Evolutionary conservation across 2,888 invertebrate genomes (phyloP).

Genomic region (Ormia ochracea): DNA sequence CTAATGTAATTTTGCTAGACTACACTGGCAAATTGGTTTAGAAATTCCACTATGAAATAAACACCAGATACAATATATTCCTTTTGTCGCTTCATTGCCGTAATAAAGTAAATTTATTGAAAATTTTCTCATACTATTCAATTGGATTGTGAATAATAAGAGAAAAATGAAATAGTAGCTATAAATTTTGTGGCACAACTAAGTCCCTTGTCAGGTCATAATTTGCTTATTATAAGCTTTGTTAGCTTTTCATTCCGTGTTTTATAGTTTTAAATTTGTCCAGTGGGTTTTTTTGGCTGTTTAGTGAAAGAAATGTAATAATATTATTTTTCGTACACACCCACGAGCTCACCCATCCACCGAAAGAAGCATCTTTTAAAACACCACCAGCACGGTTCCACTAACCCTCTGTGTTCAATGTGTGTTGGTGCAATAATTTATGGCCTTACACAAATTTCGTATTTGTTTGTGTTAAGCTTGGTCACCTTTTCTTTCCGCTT

Average conservation of each 20-base stretch:
- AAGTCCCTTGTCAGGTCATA: slow-evolving; percentile 67
- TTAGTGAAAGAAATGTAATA: slow-evolving; percentile 27
- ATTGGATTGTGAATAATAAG: slow-evolving; percentile 1
- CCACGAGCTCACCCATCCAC: slow-evolving; percentile 10
- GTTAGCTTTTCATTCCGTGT: slow-evolving; percentile 63
- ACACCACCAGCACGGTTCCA: not conserved
- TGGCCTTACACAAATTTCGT: slow-evolving; percentile 71
- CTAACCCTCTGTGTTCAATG: not conserved
- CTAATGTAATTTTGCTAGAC: slow-evolving; percentile 54
- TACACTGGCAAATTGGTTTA: slow-evolving; percentile 69
- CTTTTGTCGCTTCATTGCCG: slow-evolving; percentile 74
- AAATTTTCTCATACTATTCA: slow-evolving; percentile 48
- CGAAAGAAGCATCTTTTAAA: slow-evolving; percentile 17
- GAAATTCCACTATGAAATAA: slow-evolving; percentile 67
- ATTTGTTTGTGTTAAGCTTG: slow-evolving; percentile 56
- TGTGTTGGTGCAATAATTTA: slow-evolving; percentile 71
- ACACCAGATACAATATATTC: slow-evolving; percentile 65
- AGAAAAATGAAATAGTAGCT: slow-evolving; percentile 64
- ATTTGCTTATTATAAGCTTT: slow-evolving; percentile 75
- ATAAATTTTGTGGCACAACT: slow-evolving; percentile 68
- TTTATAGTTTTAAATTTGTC: slow-evolving; percentile 72
- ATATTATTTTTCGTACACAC: slow-evolving; percentile 36
- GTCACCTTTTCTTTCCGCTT: slow-evolving; percentile 36
- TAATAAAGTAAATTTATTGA: slow-evolving; percentile 76
- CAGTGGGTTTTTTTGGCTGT: slow-evolving; percentile 49